A percentile compares a stretch with the other conserved stretches of the same genome.
Evolutionary conservation across 2,888 invertebrate species (phyloP).

Genomic region (Xylota sylvarum): DNA sequence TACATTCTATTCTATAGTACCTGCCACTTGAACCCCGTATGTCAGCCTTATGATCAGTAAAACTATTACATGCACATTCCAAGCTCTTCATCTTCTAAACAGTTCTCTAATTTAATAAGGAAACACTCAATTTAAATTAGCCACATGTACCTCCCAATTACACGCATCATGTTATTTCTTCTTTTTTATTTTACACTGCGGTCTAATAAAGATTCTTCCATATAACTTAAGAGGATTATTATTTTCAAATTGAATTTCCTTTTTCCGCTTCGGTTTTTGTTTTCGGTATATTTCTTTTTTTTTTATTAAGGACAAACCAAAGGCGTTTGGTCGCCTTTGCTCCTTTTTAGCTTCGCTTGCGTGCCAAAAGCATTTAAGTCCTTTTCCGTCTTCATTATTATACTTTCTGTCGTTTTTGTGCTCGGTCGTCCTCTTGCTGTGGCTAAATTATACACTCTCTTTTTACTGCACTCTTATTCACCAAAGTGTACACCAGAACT

Average conservation of each 20-base stretch:
- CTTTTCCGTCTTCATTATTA: conserved; percentile 71
- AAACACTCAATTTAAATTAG: conserved; percentile 34
- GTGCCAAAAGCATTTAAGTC: conserved; percentile 68
- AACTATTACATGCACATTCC: too few species aligned
- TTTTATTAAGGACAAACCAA: conserved; percentile 19
- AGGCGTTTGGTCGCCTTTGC: conserved; percentile 58
- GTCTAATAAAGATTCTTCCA: conserved; percentile 40
- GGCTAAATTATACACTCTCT: conserved; percentile 65
- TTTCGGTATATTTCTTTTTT: conserved; percentile 9
- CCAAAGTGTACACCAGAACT: conserved; percentile 51
- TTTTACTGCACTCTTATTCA: neutral
- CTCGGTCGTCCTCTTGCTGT: conserved; percentile 37
- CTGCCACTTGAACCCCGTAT: too few species aligned
- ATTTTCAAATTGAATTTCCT: conserved; percentile 73
- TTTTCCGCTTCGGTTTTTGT: conserved; percentile 45
- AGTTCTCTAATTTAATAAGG: conserved; percentile 5
- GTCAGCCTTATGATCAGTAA: too few species aligned
- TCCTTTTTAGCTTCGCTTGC: conserved; percentile 58
- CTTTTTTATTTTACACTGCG: neutral
- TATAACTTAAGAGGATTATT: conserved; percentile 68
- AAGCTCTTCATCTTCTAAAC: neutral
- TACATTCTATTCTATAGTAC: too few species aligned
- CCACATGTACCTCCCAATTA: conserved; percentile 5
- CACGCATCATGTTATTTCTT: conserved; percentile 4
- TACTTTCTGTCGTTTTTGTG: conserved; percentile 35